These are phyloP conservation scores for Nothobranchius kuhntae DNA, from an alignment of 2,113 vertebrate genomes.

Conservation along the genomic window DNA sequence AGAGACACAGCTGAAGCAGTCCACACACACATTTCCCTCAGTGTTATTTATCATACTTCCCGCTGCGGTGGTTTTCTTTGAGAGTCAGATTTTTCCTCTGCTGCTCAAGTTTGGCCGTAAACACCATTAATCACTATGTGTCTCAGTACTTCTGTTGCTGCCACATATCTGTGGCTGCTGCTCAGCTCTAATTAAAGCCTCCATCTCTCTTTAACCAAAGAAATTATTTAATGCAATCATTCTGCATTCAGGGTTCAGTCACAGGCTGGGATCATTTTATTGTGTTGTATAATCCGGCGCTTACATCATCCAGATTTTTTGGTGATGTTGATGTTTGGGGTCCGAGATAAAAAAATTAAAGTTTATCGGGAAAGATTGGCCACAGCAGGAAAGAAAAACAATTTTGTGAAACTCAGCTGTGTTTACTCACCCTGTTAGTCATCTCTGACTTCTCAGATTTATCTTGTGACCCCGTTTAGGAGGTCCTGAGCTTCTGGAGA, in stretches of 20 bases:
- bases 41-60: slow-evolving; percentile 39
- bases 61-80: slow-evolving; percentile 26
- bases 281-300: too few relatives aligned
- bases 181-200: slow-evolving; percentile 32
- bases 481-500: slow-evolving; percentile 3
- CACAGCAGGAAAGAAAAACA: not conserved
- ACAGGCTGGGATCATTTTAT: too few relatives aligned
- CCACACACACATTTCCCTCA: slow-evolving; percentile 5
- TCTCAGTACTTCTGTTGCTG: slow-evolving; percentile 9
- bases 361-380: not conserved
- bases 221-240: slow-evolving; percentile 7
- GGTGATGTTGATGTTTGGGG: too few relatives aligned
- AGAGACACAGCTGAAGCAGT: slow-evolving; percentile 13
- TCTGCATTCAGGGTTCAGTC: not conserved
- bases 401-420: not conserved
- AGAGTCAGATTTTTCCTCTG: slow-evolving; percentile 14
- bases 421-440: not conserved
- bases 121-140: slow-evolving; percentile 50
- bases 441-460: not conserved
- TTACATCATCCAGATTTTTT: too few relatives aligned
- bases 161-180: not conserved
- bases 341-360: not conserved
- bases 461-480: not conserved
- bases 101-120: slow-evolving; percentile 34
- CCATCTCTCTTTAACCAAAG: not conserved